These are phyloP conservation scores for Melolontha melolontha DNA, from an alignment of 2,888 invertebrate genomes.

Conservation along the genomic window DNA sequence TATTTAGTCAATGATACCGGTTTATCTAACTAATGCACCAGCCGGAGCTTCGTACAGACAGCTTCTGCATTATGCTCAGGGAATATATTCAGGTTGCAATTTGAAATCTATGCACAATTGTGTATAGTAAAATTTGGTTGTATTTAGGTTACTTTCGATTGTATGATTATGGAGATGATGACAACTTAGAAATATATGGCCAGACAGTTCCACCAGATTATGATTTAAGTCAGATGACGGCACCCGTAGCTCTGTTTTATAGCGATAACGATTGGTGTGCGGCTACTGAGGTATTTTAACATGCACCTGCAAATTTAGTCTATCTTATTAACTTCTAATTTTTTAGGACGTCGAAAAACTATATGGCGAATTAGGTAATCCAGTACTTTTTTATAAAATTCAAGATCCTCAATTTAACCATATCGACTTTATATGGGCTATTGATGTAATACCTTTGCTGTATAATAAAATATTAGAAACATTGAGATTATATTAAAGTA, in stretches of 20 bases:
- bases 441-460: constrained; percentile 21
- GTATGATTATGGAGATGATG: constrained; percentile 68
- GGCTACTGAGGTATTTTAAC: constrained; percentile 1
- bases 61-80: constrained; percentile 79
- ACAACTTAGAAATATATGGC: constrained; percentile 56
- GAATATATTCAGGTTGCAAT: constrained; percentile 65
- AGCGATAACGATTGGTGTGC: constrained; percentile 67
- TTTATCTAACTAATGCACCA: constrained; percentile 62
- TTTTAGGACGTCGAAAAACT: constrained; percentile 24
- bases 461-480: constrained; percentile 14
- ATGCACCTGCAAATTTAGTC: neutral
- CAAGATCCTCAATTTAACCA: constrained; percentile 17
- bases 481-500: constrained; percentile 14
- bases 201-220: constrained; percentile 63
- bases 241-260: constrained; percentile 65
- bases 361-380: constrained; percentile 19
- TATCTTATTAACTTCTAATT: neutral
- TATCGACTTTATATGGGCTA: constrained; percentile 27
- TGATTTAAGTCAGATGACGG: constrained; percentile 61
- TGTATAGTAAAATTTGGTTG: too few species aligned
- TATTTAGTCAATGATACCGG: constrained; percentile 59
- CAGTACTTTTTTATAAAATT: constrained; percentile 19
- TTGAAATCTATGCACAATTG: too few species aligned
- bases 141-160: constrained; percentile 65
- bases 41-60: constrained; percentile 68